phyloP scores from a whole-genome alignment of 2,888 invertebrate genomes.

The Argyresthia goedartella region DNA sequence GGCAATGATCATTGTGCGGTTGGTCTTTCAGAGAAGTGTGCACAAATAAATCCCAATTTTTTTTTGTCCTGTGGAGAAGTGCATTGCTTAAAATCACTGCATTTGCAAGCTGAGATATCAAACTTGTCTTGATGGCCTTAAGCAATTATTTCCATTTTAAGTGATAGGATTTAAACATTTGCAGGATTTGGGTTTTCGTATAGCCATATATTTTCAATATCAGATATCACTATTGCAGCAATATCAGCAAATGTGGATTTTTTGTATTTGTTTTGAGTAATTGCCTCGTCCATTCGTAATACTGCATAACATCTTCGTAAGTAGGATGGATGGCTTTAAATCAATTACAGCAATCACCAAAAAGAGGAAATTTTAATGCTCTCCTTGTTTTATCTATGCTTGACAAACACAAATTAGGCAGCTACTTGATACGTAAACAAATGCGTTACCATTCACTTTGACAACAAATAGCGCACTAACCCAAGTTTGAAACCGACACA shows the following conservation, averaged over 20 bases:
- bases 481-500: too few species aligned
- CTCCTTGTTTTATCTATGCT: conserved; percentile 6
- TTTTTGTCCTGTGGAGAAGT: conserved; percentile 9
- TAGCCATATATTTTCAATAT: conserved; percentile 11
- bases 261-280: conserved; percentile 8
- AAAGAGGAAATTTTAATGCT: conserved; percentile 10
- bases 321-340: conserved; percentile 12
- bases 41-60: conserved; percentile 9
- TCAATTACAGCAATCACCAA: conserved; percentile 13
- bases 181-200: conserved; percentile 8
- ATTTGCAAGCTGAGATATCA: conserved; percentile 13
- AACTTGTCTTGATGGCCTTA: conserved; percentile 9
- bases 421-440: too few species aligned
- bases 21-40: conserved; percentile 10
- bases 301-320: conserved; percentile 15
- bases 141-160: conserved; percentile 12
- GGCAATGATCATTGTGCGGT: conserved; percentile 9
- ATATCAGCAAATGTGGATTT: conserved; percentile 10
- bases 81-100: conserved; percentile 8
- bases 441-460: too few species aligned
- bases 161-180: conserved; percentile 14
- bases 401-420: too few species aligned
- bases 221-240: conserved; percentile 7
- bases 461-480: too few species aligned
- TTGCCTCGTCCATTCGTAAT: conserved; percentile 12